These are phyloP conservation scores for Drosophila pseudoobscura DNA, from an alignment of 1,140 invertebrate genomes.

Conservation along the genomic window DNA sequence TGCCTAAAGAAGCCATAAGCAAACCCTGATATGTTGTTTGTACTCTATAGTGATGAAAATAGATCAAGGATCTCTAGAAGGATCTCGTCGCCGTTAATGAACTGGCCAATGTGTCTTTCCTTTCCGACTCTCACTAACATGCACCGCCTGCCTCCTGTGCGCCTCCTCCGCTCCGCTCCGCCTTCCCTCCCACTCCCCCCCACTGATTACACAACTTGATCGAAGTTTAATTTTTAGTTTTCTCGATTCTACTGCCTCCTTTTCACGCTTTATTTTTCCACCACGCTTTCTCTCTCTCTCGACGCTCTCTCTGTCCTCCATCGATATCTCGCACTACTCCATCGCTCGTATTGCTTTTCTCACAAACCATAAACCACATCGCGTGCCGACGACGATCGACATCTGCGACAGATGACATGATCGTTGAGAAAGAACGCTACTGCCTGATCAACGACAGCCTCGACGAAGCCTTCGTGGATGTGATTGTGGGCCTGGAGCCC, in stretches of 20 bases:
- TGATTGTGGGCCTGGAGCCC: constrained; percentile 88
- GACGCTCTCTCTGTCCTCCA: constrained; percentile 14
- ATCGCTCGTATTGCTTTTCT: constrained; percentile 59
- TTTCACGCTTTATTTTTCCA: constrained; percentile 44
- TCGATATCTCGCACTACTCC: constrained; percentile 10
- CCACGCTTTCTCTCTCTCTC: constrained; percentile 37
- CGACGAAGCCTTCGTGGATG: constrained; percentile 97
- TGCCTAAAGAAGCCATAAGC: constrained; percentile 24
- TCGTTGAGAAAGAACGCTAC: constrained; percentile 98
- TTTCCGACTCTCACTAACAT: constrained; percentile 56
- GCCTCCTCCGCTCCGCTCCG: background rate
- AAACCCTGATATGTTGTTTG: constrained; percentile 15
- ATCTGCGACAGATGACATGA: constrained; percentile 94
- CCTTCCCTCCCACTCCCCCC: background rate
- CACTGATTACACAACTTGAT: constrained; percentile 14
- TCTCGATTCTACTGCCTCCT: constrained; percentile 36
- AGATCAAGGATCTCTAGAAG: constrained; percentile 49
- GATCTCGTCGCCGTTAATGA: constrained; percentile 62
- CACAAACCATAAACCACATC: constrained; percentile 36
- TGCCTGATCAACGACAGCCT: constrained; percentile 98
- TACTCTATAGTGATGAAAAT: constrained; percentile 42
- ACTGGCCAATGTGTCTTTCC: constrained; percentile 55
- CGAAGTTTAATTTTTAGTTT: constrained; percentile 52
- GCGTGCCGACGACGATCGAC: constrained; percentile 19
- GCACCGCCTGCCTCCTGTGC: constrained; percentile 3